These are phyloP conservation scores for Anastatus disparis DNA, from an alignment of 1,140 invertebrate species.

Conservation along the genomic window DNA sequence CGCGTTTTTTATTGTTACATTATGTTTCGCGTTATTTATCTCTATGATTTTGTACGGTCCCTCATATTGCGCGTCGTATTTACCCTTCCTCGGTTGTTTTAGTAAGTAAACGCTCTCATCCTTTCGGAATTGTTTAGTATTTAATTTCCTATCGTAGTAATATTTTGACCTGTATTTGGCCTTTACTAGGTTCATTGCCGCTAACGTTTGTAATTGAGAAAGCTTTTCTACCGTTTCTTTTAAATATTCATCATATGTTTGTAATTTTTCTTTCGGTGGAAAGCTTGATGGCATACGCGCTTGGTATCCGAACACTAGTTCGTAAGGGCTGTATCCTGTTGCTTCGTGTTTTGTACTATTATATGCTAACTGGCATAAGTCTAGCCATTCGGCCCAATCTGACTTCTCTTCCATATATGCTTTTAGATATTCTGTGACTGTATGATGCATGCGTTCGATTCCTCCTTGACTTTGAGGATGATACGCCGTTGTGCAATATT, in stretches of 20 bases:
- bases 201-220: neutral
- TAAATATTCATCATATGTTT: neutral
- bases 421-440: neutral
- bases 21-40: neutral
- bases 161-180: slow-evolving; percentile 25
- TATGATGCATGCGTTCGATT: neutral
- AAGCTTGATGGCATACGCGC: neutral
- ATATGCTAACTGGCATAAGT: neutral
- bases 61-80: neutral
- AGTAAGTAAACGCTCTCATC: neutral
- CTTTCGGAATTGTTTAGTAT: neutral
- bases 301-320: neutral
- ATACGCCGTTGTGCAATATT: neutral
- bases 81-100: slow-evolving; percentile 20
- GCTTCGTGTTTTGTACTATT: neutral
- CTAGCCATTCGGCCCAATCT: neutral
- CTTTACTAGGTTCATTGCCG: neutral
- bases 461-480: neutral
- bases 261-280: too few relatives aligned
- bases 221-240: neutral
- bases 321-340: neutral
- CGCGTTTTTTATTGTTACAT: neutral
- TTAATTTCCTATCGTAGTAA: slow-evolving; percentile 28
- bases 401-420: too few relatives aligned
- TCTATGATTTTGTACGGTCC: neutral